These are phyloP conservation scores for Melanocharis versteri DNA, from an alignment of 2,113 vertebrate genomes.

Conservation along the genomic window DNA sequence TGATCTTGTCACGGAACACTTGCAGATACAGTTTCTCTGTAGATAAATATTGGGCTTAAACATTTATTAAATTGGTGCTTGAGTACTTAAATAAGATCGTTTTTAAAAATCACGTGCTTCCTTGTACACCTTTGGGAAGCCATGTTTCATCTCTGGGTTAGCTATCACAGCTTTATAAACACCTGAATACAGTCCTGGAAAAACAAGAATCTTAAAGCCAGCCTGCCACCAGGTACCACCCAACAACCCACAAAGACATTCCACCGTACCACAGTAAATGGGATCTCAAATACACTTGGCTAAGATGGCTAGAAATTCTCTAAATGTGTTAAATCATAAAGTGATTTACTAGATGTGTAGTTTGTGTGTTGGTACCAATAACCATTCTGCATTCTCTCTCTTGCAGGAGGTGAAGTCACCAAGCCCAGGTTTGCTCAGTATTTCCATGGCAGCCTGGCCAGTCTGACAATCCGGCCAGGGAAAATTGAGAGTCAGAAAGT, in stretches of 20 bases:
- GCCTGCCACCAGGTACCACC: not conserved
- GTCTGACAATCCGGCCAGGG: slow-evolving; percentile 92
- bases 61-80: not conserved
- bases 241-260: not conserved
- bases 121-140: not conserved
- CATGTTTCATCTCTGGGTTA: not conserved
- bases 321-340: not conserved
- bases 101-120: not conserved
- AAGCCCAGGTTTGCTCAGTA: slow-evolving; percentile 94
- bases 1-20: not conserved
- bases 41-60: not conserved
- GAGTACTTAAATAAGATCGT: not conserved
- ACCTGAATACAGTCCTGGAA: not conserved
- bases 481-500: slow-evolving; percentile 96
- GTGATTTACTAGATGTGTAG: not conserved
- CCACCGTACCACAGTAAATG: not conserved
- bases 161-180: not conserved
- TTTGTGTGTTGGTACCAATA: not conserved
- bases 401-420: slow-evolving; percentile 89
- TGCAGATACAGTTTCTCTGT: not conserved
- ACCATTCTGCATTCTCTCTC: not conserved
- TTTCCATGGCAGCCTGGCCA: slow-evolving; percentile 92
- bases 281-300: not conserved
- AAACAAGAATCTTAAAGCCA: not conserved
- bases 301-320: not conserved